Percentiles rank a stretch among this genome's conserved stretches.
Evolutionary conservation across 2,888 invertebrate genomes (phyloP).

Genomic region (Norana najaformis): DNA sequence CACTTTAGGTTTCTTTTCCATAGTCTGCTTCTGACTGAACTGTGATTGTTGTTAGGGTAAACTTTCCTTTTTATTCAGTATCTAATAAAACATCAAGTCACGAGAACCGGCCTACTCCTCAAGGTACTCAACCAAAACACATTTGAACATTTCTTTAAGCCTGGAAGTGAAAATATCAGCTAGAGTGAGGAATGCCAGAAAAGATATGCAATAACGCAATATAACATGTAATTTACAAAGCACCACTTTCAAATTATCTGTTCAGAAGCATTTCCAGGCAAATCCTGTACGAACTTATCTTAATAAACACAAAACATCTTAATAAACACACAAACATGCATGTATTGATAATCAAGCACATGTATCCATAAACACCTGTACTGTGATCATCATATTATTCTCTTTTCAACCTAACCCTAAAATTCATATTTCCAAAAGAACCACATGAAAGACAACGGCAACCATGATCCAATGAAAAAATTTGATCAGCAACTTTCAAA

Average conservation of each 20-base stretch:
- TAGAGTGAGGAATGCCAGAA: neutral
- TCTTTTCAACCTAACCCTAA: too few species aligned
- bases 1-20: neutral
- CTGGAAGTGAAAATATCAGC: neutral
- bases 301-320: too few species aligned
- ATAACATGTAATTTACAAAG: neutral
- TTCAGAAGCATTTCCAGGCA: neutral
- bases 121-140: neutral
- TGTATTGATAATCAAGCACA: neutral
- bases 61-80: neutral
- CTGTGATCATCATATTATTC: too few species aligned
- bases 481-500: neutral
- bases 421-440: neutral
- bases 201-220: neutral
- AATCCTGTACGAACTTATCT: neutral
- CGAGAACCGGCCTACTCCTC: neutral
- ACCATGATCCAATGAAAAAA: neutral
- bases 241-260: neutral
- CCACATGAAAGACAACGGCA: too few species aligned
- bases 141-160: neutral
- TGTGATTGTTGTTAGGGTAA: neutral
- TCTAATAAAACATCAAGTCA: neutral
- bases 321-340: too few species aligned
- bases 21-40: neutral
- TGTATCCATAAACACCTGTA: too few species aligned